phyloP scores from a whole-genome alignment of 1,140 invertebrate species.

The Galleria mellonella region DNA sequence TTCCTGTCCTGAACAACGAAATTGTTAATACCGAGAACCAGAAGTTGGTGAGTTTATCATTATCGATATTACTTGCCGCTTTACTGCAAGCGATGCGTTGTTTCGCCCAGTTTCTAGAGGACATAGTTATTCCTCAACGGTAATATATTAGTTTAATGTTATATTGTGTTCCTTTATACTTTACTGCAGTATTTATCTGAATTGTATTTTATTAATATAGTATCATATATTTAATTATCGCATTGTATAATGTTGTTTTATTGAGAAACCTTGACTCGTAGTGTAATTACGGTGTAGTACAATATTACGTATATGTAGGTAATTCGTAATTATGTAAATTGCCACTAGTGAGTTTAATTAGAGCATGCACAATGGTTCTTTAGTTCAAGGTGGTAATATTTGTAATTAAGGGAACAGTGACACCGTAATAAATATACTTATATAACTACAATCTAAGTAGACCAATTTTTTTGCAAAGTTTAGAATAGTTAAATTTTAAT shows the following conservation, averaged over 20 bases:
- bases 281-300: background rate
- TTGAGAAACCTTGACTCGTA: slow-evolving; percentile 10
- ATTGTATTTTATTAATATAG: slow-evolving; percentile 14
- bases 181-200: slow-evolving; percentile 54
- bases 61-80: slow-evolving; percentile 61
- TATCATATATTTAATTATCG: slow-evolving; percentile 45
- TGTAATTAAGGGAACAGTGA: too few species aligned
- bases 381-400: too few species aligned
- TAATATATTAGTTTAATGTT: slow-evolving; percentile 59
- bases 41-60: slow-evolving; percentile 60
- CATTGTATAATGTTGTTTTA: slow-evolving; percentile 51
- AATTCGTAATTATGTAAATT: too few species aligned
- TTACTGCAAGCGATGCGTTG: slow-evolving; percentile 63
- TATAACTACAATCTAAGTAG: too few species aligned
- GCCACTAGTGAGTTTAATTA: too few species aligned
- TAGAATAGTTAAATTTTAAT: background rate
- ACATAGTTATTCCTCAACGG: slow-evolving; percentile 62
- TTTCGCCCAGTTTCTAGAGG: slow-evolving; percentile 66
- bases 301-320: too few species aligned
- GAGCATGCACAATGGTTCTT: too few species aligned
- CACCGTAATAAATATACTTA: too few species aligned
- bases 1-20: slow-evolving; percentile 63
- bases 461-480: too few species aligned
- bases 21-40: slow-evolving; percentile 54
- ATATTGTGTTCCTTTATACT: slow-evolving; percentile 42